Evolutionary conservation across 2,888 invertebrate genomes (phyloP).

Genomic region (Tenthredo livida): DNA sequence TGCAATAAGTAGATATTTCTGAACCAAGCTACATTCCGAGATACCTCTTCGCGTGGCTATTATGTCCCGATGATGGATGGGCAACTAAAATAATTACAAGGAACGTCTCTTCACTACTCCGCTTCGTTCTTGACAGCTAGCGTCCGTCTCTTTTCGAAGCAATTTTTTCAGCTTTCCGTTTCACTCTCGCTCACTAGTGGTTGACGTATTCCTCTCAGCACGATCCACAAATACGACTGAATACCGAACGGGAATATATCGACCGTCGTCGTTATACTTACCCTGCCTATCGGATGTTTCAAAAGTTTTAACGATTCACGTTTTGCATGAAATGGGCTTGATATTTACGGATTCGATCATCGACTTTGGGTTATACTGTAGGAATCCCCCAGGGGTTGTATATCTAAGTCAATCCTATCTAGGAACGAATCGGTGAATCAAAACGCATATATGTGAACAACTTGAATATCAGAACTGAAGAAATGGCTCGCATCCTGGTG

Average conservation of each 20-base stretch:
- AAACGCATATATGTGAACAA: not conserved
- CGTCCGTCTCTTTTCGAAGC: slow-evolving; percentile 30
- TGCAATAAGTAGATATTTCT: slow-evolving; percentile 45
- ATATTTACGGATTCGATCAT: not conserved
- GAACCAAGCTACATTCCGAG: slow-evolving; percentile 50
- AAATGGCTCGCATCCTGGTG: not conserved
- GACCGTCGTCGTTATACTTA: slow-evolving; percentile 18
- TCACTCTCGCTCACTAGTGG: slow-evolving; percentile 34
- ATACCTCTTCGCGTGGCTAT: slow-evolving; percentile 49
- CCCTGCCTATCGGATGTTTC: not conserved
- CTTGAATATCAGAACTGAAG: not conserved
- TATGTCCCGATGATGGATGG: slow-evolving; percentile 51
- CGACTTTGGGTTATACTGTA: not conserved
- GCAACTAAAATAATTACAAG: slow-evolving; percentile 53
- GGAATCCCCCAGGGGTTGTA: not conserved
- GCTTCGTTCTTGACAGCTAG: slow-evolving; percentile 38
- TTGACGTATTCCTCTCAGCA: slow-evolving; percentile 44
- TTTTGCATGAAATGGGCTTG: not conserved
- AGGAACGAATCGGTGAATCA: slow-evolving; percentile 6
- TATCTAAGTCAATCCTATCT: slow-evolving; percentile 5
- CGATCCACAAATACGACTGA: slow-evolving; percentile 43
- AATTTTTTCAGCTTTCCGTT: slow-evolving; percentile 28
- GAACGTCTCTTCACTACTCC: slow-evolving; percentile 46
- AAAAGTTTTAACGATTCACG: slow-evolving; percentile 2
- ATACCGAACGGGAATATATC: slow-evolving; percentile 32